A percentile compares a stretch with the other conserved stretches of the same genome.
Evolutionary conservation across 2,113 vertebrate genomes (phyloP).

Genomic region (Emydura subglobosa): DNA sequence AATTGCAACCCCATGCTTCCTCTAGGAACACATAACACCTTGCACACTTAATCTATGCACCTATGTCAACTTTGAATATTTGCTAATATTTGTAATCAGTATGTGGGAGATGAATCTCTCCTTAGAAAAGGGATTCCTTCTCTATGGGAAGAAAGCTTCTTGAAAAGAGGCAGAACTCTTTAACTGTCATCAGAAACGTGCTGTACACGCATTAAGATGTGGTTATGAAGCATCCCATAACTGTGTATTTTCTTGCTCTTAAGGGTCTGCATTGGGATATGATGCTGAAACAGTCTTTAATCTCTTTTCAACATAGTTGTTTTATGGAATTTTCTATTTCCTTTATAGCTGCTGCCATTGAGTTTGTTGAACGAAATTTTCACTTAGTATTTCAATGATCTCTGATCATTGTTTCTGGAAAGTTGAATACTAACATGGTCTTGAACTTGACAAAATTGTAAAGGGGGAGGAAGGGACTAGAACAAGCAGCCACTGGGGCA

Average conservation of each 20-base stretch:
- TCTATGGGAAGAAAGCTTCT: not conserved
- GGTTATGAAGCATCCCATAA: not conserved
- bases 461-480: not conserved
- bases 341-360: not conserved
- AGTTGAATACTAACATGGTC: not conserved
- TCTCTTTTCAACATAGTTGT: not conserved
- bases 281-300: not conserved
- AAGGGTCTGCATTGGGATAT: not conserved
- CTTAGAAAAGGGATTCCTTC: not conserved
- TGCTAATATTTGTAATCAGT: not conserved
- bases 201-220: not conserved
- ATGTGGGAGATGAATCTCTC: not conserved
- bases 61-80: not conserved
- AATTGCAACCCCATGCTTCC: not conserved
- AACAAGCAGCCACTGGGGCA: not conserved
- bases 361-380: not conserved
- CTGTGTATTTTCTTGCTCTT: not conserved
- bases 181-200: not conserved
- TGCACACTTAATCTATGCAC: not conserved
- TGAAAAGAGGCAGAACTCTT: not conserved
- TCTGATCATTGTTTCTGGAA: not conserved
- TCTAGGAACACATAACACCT: not conserved
- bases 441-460: not conserved
- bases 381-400: not conserved
- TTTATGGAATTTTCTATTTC: not conserved